A percentile compares a stretch with the other conserved stretches of the same genome.
These are phyloP conservation scores for Anoncus sp. DNA, from an alignment of 2,888 invertebrate species.

Conservation along the genomic window DNA sequence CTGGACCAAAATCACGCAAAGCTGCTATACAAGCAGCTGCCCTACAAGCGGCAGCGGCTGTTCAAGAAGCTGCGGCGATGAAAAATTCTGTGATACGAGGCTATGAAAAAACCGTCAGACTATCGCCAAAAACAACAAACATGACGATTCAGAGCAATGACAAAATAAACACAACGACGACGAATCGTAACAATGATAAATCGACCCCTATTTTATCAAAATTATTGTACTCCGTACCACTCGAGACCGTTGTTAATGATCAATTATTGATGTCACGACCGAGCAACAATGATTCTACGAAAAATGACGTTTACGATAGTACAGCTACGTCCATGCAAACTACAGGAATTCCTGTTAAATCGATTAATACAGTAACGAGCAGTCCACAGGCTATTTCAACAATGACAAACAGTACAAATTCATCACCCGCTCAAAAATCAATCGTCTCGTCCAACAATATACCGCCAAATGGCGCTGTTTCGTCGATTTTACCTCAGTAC, in stretches of 20 bases:
- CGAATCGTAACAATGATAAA: not conserved
- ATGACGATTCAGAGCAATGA: not conserved
- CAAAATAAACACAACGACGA: not conserved
- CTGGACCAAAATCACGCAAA: slow-evolving; percentile 35
- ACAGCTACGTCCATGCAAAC: not conserved
- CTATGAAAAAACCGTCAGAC: too few relatives aligned
- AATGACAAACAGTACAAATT: not conserved
- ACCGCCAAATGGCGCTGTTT: not conserved
- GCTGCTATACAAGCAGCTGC: slow-evolving; percentile 19
- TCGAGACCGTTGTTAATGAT: slow-evolving; percentile 41
- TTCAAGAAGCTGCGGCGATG: too few relatives aligned
- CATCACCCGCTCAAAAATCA: not conserved
- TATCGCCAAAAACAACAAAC: not conserved
- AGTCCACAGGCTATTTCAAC: not conserved
- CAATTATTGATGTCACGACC: slow-evolving; percentile 12
- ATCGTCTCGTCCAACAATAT: not conserved
- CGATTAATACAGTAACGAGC: not conserved
- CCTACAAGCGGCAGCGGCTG: not conserved
- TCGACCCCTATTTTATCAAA: not conserved
- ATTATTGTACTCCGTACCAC: slow-evolving; percentile 26
- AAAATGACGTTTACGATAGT: not conserved
- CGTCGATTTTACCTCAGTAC: not conserved
- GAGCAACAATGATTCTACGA: not conserved
- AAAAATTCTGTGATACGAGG: too few relatives aligned
- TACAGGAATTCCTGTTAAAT: not conserved